Base-by-base conservation (phyloP, 2,888 invertebrate species). In the Elaeidobius kamerunicus region DNA sequence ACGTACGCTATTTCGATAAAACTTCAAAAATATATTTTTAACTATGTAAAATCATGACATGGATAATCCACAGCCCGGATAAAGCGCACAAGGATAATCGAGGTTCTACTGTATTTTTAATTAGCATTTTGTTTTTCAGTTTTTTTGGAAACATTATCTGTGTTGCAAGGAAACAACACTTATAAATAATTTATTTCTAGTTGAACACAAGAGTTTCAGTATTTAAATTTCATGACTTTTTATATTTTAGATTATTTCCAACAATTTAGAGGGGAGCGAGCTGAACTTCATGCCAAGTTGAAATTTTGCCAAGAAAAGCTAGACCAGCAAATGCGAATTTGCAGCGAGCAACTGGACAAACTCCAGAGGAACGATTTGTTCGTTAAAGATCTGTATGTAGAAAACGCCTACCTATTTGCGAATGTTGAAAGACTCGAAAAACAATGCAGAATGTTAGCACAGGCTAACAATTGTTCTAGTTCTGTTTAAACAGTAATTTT, bases 331-430 rank as follows among this genome's bases (percentile, higher is more conserved):
- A 72, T 77, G 36, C 66, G 75, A 55, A 69, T 76, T 34, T 76
- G 75, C 62, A 76, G 76, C 59, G 78, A 80, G 57, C 77, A 85
- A 73, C 74, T 79, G 46, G 84, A 87, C 65, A 83, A 85, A 59
- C 76, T 90, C 52, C 80, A 84, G 30, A 80, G 81, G 65, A 83
- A 87, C 12, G 91, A 91, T 71, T 70, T 86, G 64, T 76, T 90
- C 38, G 85, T 88, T 16, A 88, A 88, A 74, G 90, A 91, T 67
- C 77, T 92, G 56, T 91, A 86, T 73, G 81, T 90, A 43, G 91
- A 91, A 74, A 91, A 91, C 75, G 85, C 90, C 46, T 85, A 86
- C 70, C 77, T 91, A 52, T 77, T 82, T 52, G 83, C 83, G 15
- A 82, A 80, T 47, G 75, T 82, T 15, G 79, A 80, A 67, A 73